Evolutionary conservation across 2,797 vertebrate genomes (phyloP), one percentile per base, ranked within the genome.

Genomic region (Clarias platycephalus): DNA sequence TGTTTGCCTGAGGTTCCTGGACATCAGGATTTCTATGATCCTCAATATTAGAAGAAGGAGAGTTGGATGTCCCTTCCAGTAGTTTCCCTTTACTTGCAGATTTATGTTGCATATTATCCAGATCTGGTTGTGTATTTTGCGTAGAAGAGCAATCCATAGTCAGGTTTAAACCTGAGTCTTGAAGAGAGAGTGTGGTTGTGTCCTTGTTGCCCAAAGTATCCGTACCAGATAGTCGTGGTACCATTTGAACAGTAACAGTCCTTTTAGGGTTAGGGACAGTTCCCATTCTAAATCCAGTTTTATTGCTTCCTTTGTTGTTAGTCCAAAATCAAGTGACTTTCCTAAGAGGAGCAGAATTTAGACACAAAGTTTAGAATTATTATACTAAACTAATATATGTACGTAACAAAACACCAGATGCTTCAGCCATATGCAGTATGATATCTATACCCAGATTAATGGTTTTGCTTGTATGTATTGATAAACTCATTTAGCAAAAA

Each of bases 201-300:
- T 93, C 95, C 70, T 91, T 93, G 80, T 93, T 95, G 89, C 92
- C 92, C 86, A 91, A 89, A 12, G 87, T 76, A 83, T 96, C 95
- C 68, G 94, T 92, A 84, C 90, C 94, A 64, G 91, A 90, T 82
- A 96, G 90, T 91, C 94, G 83, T 87, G 95, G 90, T 78, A 94
- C 92, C 91, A 95, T 92, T 84, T 96, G 94, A 91, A 95, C 93
- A 55, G 95, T 95, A 83, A 96, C 93, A 82, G 96, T 95, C 91
- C 95, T 95, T 92, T 96, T 95, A 90, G 96, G 94, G 90, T 97
- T 96, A 83, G 95, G 94, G 85, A 96, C 93, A 88, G 97, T 97
- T 94, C 97, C 98, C 98, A 99, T 99, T 91, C 53, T 89, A 91
- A 92, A 89, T 90, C 85, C 67, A 83, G 28, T 83, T 84, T 58